These are phyloP conservation scores for Epistrophella euchroma DNA, from an alignment of 2,888 invertebrate genomes.

Conservation along the genomic window DNA sequence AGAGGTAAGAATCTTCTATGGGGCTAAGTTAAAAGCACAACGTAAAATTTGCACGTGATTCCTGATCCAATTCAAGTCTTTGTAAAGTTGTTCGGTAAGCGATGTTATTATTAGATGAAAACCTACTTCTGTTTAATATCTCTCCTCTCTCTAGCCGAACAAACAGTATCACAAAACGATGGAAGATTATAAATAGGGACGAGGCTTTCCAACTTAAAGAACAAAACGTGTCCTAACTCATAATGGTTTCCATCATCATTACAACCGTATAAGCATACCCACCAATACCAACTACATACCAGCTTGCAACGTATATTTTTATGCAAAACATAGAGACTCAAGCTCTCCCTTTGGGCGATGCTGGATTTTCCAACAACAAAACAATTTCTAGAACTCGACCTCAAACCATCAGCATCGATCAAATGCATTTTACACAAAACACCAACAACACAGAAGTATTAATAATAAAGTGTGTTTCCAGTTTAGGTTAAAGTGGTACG, in stretches of 20 bases:
- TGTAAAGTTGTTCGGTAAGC: background rate
- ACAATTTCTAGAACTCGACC: constrained; percentile 41
- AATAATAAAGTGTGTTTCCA: constrained; percentile 55
- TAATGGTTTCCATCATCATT: constrained; percentile 28
- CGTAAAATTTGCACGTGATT: constrained; percentile 36
- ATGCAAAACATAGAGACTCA: constrained; percentile 27
- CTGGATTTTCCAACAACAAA: constrained; percentile 24
- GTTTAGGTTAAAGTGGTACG: constrained; percentile 42
- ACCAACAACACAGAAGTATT: constrained; percentile 13
- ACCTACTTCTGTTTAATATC: constrained; percentile 39
- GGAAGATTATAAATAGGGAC: background rate
- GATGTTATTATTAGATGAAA: constrained; percentile 39
- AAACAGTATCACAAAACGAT: background rate
- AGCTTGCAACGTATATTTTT: background rate
- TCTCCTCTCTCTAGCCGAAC: constrained; percentile 5
- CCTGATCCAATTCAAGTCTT: constrained; percentile 27
- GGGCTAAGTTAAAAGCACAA: background rate
- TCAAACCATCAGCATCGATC: constrained; percentile 64
- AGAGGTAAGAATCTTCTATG: too few relatives aligned
- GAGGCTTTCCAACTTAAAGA: constrained; percentile 6
- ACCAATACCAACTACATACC: background rate
- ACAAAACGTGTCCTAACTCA: constrained; percentile 45
- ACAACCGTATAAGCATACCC: background rate
- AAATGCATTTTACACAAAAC: constrained; percentile 40
- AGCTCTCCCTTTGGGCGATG: constrained; percentile 42